These are phyloP conservation scores for Brassicogethes aeneus DNA, from an alignment of 2,888 invertebrate species.

Conservation along the genomic window DNA sequence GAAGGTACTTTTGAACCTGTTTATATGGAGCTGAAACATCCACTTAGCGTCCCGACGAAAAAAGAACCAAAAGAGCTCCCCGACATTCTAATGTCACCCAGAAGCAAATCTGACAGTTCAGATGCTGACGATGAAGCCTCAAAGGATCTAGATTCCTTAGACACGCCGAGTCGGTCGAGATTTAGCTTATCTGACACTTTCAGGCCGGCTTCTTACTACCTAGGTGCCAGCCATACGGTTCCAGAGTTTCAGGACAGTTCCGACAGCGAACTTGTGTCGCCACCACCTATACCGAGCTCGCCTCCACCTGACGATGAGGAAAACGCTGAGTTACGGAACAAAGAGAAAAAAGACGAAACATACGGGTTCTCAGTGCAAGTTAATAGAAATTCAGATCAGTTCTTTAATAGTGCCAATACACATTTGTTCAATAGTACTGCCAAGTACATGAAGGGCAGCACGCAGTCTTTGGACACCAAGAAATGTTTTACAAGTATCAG, in stretches of 20 bases:
- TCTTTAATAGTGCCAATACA: conserved; percentile 20
- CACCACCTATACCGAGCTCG: conserved; percentile 69
- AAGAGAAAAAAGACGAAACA: conserved; percentile 17
- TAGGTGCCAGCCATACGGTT: conserved; percentile 58
- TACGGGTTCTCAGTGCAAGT: conserved; percentile 10
- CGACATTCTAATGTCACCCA: conserved; percentile 50
- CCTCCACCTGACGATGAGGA: conserved; percentile 60
- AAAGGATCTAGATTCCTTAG: conserved; percentile 61
- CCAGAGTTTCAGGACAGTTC: conserved; percentile 69
- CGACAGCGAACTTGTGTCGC: conserved; percentile 70
- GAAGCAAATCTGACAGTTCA: conserved; percentile 58
- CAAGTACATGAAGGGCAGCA: conserved; percentile 15
- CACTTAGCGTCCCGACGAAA: conserved; percentile 13
- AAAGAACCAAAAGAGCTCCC: conserved; percentile 45
- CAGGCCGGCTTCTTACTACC: conserved; percentile 79
- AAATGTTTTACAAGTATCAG: conserved; percentile 18
- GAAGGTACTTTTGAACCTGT: conserved; percentile 66
- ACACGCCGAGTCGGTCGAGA: conserved; percentile 60
- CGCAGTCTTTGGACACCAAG: conserved; percentile 14
- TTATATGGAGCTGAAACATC: conserved; percentile 67
- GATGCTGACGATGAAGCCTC: conserved; percentile 78
- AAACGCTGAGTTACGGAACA: conserved; percentile 32
- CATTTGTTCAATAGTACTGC: background rate
- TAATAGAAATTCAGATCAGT: conserved; percentile 25
- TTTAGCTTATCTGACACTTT: conserved; percentile 84